phyloP scores from a whole-genome alignment of 2,888 invertebrate species.

The Allophyes oxyacanthae region DNA sequence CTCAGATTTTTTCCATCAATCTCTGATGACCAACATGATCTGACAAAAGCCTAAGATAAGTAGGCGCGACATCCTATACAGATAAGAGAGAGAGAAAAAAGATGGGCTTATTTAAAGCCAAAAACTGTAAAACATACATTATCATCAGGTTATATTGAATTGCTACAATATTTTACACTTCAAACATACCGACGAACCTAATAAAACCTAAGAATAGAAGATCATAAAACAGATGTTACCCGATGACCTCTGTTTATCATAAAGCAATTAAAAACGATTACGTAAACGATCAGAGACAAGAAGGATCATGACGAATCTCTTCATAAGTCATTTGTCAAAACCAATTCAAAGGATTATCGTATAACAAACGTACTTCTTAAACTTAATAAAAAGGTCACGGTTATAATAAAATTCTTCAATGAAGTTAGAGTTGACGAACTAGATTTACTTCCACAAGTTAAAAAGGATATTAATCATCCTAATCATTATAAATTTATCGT shows the following conservation, averaged over 20 bases:
- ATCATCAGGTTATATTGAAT: too few species aligned
- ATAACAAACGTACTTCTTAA: conserved; percentile 15
- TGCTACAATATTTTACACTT: too few species aligned
- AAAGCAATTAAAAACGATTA: conserved; percentile 49
- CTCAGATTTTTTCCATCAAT: too few species aligned
- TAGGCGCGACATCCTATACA: too few species aligned
- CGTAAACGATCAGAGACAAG: conserved; percentile 29
- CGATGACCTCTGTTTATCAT: conserved; percentile 24
- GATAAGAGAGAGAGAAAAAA: too few species aligned
- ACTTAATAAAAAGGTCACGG: conserved; percentile 43
- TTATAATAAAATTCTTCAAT: conserved; percentile 23
- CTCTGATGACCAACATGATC: too few species aligned
- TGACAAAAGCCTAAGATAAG: too few species aligned
- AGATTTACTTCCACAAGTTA: conserved; percentile 1
- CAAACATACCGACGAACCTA: conserved; percentile 1
- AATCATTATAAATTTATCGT: not conserved
- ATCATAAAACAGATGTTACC: conserved; percentile 33
- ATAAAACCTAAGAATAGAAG: conserved; percentile 22
- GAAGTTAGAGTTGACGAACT: conserved; percentile 11
- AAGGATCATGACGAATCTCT: conserved; percentile 32
- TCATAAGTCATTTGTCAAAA: conserved; percentile 38
- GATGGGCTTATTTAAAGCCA: too few species aligned
- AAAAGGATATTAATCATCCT: conserved; percentile 11
- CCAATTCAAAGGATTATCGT: conserved; percentile 12
- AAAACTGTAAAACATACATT: too few species aligned